Evolutionary conservation across 2,888 invertebrate species (phyloP).

Genomic region (Dicycla oo): DNA sequence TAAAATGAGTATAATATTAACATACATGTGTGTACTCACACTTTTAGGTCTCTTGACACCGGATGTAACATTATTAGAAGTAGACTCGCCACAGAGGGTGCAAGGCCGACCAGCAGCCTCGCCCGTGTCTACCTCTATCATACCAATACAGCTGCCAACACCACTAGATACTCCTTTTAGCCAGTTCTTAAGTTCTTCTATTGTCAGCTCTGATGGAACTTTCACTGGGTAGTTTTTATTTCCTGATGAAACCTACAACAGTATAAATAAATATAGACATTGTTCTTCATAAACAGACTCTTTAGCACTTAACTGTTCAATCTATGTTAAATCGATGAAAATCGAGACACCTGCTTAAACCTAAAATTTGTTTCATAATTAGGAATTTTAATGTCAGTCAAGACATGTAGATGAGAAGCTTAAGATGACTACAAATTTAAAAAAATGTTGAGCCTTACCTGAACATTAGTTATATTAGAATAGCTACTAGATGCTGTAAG

Average conservation of each 20-base stretch:
- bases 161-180: conserved; percentile 88
- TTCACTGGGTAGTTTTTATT: conserved; percentile 89
- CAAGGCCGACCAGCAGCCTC: conserved; percentile 86
- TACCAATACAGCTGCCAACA: conserved; percentile 89
- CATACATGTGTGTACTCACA: conserved; percentile 72
- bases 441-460: conserved; percentile 72
- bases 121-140: conserved; percentile 88
- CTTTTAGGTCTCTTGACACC: conserved; percentile 80
- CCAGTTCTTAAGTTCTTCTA: conserved; percentile 87
- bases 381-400: too few relatives aligned
- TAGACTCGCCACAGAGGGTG: conserved; percentile 84
- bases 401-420: neutral
- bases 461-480: conserved; percentile 83
- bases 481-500: conserved; percentile 89
- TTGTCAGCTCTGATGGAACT: conserved; percentile 87
- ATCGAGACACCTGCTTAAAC: neutral
- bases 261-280: neutral
- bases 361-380: too few relatives aligned
- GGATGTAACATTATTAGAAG: conserved; percentile 77
- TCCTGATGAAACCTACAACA: conserved; percentile 79
- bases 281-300: neutral
- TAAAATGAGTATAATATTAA: too few relatives aligned
- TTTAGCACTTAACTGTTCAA: neutral
- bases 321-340: neutral
- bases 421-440: neutral